Percentiles rank a stretch among this genome's conserved stretches.
phyloP scores from a whole-genome alignment of 2,797 vertebrate species.

The Lutjanus campechanus region DNA sequence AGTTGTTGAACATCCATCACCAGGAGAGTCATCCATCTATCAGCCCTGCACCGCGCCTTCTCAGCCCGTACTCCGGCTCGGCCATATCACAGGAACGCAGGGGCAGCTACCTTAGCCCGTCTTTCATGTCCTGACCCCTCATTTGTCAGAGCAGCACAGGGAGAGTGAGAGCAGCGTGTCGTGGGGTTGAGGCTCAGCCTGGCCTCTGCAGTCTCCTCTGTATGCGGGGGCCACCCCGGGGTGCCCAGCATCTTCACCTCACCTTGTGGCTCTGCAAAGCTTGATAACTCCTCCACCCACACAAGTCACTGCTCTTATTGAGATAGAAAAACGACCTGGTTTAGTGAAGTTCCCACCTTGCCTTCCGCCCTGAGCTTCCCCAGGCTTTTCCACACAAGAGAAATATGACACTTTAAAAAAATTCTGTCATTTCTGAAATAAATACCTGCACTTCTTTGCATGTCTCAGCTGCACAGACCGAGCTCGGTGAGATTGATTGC shows the following conservation, averaged over 20 bases:
- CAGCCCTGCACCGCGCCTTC: constrained; percentile 49
- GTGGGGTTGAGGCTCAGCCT: constrained; percentile 43
- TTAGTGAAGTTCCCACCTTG: constrained; percentile 43
- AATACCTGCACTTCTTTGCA: constrained; percentile 79
- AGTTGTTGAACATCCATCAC: constrained; percentile 80
- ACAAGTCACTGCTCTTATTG: constrained; percentile 34
- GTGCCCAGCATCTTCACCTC: constrained; percentile 31
- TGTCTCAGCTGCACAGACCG: constrained; percentile 87
- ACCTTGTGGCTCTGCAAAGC: constrained; percentile 33
- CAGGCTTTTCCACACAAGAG: constrained; percentile 39
- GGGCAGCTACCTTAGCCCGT: constrained; percentile 47
- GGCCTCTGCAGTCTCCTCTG: constrained; percentile 39
- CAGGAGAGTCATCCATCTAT: constrained; percentile 75
- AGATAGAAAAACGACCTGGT: constrained; percentile 63
- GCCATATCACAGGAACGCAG: constrained; percentile 66
- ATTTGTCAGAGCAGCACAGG: constrained; percentile 67
- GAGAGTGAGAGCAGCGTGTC: constrained; percentile 44
- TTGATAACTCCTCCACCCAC: constrained; percentile 21
- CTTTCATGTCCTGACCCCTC: constrained; percentile 64
- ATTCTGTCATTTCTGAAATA: constrained; percentile 72
- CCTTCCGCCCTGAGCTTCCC: constrained; percentile 34
- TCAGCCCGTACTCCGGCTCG: constrained; percentile 48
- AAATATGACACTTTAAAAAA: constrained; percentile 44
- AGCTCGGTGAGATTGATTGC: constrained; percentile 97
- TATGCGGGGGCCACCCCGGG: constrained; percentile 23